Base-by-base conservation (phyloP, 23 tunicate genomes). In the Oikopleura albicans region DNA sequence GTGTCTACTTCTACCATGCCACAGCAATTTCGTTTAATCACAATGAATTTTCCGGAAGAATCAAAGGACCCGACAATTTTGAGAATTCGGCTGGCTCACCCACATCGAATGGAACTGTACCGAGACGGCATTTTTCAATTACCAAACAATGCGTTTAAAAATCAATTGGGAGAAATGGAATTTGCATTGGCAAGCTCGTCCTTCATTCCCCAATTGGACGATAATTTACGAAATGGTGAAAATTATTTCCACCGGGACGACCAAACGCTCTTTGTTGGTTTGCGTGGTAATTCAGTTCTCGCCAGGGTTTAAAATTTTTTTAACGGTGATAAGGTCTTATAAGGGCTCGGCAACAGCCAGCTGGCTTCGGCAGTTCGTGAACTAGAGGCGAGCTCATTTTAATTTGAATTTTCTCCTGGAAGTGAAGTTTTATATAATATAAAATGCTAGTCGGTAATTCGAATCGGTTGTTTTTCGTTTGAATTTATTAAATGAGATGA, bases 31-130 rank as follows among this genome's bases (percentile, higher is more conserved):
- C 33, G 79, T 4, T 2, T 71, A 22, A 71, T 71, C 37, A 31
- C 37, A 34, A 27, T 2, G 34, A 71, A 71, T 29, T 71, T 71
- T 4, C 27, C 27, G 2, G 27, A 16, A 16, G 37, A 71, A 2
- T 34, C 34, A 2, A 49, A 49, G 8, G 63, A 22, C 12, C 63
- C 63, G 12, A 71, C 31, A 22, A 4, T 71, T 4, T 4, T 71
- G 28, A 34, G 31, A 16, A 16, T 71, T 71, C 4, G 34, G 2
- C 4, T 29, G 36, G 31, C 37, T 2, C 27, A 71, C 31, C 79
- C 79, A 2, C 79, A 71, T 12, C 79, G 79, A 71, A 71, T 71
- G 79, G 79, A 71, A 71, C 4, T 71, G 4, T 71, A 71, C 79
- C 28, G 37, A 71, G 31, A 29, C 31, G 79, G 37, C 33, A 29